phyloP scores from a whole-genome alignment of 2,888 invertebrate genomes.

The Apodemia mormo region DNA sequence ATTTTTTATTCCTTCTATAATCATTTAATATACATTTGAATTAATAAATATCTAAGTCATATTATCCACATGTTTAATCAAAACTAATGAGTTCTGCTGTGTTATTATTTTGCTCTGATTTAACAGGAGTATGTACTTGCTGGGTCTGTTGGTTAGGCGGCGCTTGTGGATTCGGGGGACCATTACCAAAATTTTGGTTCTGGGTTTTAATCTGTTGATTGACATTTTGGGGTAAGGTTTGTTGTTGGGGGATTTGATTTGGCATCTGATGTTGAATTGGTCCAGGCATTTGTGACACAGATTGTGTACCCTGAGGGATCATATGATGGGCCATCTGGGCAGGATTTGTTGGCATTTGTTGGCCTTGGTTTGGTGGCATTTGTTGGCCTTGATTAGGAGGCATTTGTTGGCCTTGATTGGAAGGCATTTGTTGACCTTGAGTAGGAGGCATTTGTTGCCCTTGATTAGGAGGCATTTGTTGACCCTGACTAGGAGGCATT shows the following conservation, averaged over 20 bases:
- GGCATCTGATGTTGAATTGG: slow-evolving; percentile 2
- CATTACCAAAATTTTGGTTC: slow-evolving; percentile 45
- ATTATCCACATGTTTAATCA: slow-evolving; percentile 78
- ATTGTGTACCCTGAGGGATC: slow-evolving; percentile 39
- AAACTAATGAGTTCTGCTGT: slow-evolving; percentile 92
- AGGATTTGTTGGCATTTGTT: slow-evolving; percentile 37
- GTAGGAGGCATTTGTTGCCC: slow-evolving; percentile 56
- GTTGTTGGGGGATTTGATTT: slow-evolving; percentile 40
- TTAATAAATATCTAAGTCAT: slow-evolving; percentile 46
- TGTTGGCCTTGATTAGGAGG: slow-evolving; percentile 46
- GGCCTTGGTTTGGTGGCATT: slow-evolving; percentile 46
- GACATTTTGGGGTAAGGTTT: slow-evolving; percentile 37
- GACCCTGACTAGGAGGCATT: slow-evolving; percentile 42
- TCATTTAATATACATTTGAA: slow-evolving; percentile 49
- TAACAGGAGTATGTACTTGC: slow-evolving; percentile 55
- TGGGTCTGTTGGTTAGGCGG: slow-evolving; percentile 43
- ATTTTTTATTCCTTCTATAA: slow-evolving; percentile 32
- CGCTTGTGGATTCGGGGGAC: slow-evolving; percentile 41
- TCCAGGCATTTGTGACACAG: slow-evolving; percentile 44
- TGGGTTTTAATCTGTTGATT: slow-evolving; percentile 36
- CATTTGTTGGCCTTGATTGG: slow-evolving; percentile 51
- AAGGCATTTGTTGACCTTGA: slow-evolving; percentile 36
- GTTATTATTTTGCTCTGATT: slow-evolving; percentile 70
- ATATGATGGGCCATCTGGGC: slow-evolving; percentile 34
- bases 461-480: slow-evolving; percentile 48